Conservation (phyloP, 2,888 invertebrate species). For the Stramonita haemastoma region DNA sequence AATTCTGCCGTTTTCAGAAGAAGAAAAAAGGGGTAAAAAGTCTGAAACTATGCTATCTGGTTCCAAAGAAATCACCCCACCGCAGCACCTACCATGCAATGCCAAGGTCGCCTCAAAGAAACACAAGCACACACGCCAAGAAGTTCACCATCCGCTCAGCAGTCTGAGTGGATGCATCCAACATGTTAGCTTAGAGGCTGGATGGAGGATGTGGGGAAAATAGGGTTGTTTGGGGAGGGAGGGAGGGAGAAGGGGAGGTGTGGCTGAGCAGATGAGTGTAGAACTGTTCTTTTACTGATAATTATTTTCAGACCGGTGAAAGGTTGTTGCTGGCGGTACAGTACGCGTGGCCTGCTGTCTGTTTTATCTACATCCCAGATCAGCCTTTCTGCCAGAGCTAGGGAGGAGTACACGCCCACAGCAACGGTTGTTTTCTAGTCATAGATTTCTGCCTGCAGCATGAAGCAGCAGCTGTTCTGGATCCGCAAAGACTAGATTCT, state of each 20-base stretch:
- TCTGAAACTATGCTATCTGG: neutral
- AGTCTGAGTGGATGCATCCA: neutral
- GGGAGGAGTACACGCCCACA: neutral
- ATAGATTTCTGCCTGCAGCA: neutral
- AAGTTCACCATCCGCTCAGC: neutral
- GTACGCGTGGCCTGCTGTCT: neutral
- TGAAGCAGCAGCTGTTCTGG: neutral
- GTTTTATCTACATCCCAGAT: constrained; percentile 23
- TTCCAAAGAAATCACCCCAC: neutral
- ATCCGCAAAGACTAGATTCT: too few species aligned
- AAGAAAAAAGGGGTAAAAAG: neutral
- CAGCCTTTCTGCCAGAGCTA: neutral
- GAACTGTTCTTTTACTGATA: constrained; percentile 32
- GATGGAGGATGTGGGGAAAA: neutral
- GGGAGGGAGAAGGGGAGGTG: neutral
- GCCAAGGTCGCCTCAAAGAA: constrained; percentile 23
- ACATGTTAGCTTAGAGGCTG: neutral
- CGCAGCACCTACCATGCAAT: constrained; percentile 1
- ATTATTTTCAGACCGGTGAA: constrained; percentile 33
- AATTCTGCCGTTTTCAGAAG: neutral
- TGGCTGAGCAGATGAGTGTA: too few species aligned
- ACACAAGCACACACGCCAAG: neutral
- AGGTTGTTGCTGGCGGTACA: constrained; percentile 27
- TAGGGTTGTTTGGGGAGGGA: neutral
- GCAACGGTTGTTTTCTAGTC: neutral